Evolutionary conservation across 2,888 invertebrate genomes (phyloP).

Genomic region (Masnerella sp.): DNA sequence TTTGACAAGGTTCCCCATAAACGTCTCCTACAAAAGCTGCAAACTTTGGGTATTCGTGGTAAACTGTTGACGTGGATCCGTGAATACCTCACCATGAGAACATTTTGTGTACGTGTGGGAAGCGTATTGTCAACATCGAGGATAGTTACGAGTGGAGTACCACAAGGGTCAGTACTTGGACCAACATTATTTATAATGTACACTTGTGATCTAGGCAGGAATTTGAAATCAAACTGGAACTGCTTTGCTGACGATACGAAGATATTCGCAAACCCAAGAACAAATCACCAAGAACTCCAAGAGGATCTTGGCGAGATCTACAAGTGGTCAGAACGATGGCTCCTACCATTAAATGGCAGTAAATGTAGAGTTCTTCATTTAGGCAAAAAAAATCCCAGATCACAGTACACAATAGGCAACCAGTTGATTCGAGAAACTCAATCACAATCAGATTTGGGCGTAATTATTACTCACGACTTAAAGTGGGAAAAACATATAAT

Average conservation of each 20-base stretch:
- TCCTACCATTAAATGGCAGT: no score
- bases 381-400: no score
- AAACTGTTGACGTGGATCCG: background rate
- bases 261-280: background rate
- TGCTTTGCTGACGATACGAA: background rate
- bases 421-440: no score
- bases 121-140: background rate
- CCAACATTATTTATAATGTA: background rate
- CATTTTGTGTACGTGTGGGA: background rate
- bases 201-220: background rate
- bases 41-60: background rate
- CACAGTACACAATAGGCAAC: no score
- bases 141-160: background rate
- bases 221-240: background rate
- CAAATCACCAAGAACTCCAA: no score
- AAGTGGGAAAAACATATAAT: no score
- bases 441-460: no score
- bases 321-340: no score
- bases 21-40: background rate
- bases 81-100: background rate
- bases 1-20: slow-evolving; percentile 7
- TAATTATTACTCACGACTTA: no score
- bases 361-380: no score
- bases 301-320: no score
- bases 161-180: background rate